These are phyloP conservation scores for Brachionus rotundiformis DNA, from an alignment of 1,140 invertebrate genomes.

Conservation along the genomic window DNA sequence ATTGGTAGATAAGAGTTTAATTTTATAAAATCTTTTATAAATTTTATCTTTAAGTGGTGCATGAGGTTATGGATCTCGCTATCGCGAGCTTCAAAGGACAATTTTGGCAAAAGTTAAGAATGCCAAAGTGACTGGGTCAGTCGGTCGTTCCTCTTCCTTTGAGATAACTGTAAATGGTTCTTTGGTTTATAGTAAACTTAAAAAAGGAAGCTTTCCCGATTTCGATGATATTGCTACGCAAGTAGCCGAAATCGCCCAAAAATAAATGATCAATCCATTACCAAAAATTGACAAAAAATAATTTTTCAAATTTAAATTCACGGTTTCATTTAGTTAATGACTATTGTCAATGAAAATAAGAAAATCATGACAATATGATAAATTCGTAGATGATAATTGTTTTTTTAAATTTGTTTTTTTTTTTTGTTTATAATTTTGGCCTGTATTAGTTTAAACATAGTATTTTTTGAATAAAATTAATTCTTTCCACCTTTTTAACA, in stretches of 20 bases:
- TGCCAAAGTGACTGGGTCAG: background rate
- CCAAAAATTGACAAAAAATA: background rate
- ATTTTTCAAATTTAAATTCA: background rate
- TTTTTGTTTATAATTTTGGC: background rate
- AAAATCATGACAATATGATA: slow-evolving; percentile 12
- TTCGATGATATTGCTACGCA: background rate
- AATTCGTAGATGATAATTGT: background rate
- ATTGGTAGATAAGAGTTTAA: background rate
- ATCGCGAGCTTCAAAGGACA: background rate
- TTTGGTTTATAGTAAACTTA: slow-evolving; percentile 30
- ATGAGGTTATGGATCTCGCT: slow-evolving; percentile 51
- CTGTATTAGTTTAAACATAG: background rate
- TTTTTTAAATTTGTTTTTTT: background rate
- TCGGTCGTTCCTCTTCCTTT: slow-evolving; percentile 39
- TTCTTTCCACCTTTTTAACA: background rate
- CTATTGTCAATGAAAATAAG: slow-evolving; percentile 4
- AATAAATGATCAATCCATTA: background rate
- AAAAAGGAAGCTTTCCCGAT: slow-evolving; percentile 24
- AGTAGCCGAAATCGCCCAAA: background rate
- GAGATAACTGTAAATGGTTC: slow-evolving; percentile 31
- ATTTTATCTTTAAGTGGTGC: slow-evolving; percentile 17
- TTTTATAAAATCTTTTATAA: background rate
- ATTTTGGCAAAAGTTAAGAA: slow-evolving; percentile 23
- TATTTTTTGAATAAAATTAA: background rate
- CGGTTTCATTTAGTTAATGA: background rate